Evolutionary conservation across 2,888 invertebrate species (phyloP), one percentile per base, ranked within the genome.

Genomic region (Heterodera filipjevi): DNA sequence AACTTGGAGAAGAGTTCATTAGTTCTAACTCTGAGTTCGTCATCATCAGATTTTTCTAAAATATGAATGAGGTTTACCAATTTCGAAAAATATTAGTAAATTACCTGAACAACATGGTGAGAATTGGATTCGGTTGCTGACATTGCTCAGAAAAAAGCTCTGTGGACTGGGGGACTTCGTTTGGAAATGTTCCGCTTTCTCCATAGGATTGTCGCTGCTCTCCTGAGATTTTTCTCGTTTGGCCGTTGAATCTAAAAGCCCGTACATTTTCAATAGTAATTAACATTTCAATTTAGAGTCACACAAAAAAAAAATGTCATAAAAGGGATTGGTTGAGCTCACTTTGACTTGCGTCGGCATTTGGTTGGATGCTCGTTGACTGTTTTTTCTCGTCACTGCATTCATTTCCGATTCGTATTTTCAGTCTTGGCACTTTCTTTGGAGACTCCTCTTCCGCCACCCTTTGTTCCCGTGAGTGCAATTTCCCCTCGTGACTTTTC

Each of bases 1-100:
- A 68, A 33, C 14, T 68, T 68, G 33, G 68, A 22, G 68, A 68
- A 68, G 35, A 68, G 68, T 35, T 68, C 68, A 22, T 68, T 68
- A 2, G 68, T 68, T 19, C 68, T 68, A 16, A 33, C 16, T 68
- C 68, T 32, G 27, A 68, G 68, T 35, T 68, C 68, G 32, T 68
- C 68, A 35, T 68, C 68, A 14, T 68, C 68, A 33, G 68, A 68
- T n/a, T 68, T 35, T 16, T 35, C 68, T 68, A 16, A 68, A 68
- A 68, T 27, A 68, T 68, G 14, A 5, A 22, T 12, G 27, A 59
- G 59, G 5, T 27, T 27, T 12, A 53, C 6, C 6, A 19, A 22
- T 22, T 22, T 6, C 53, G 10, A n/a, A 66, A 32, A 22, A 66
- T 8, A 66, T 27, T n/a, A n/a, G n/a, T 14, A 68, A 19, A 22